Conservation (phyloP, 2,797 vertebrate genomes). For the Mormyrops boulengeri region DNA sequence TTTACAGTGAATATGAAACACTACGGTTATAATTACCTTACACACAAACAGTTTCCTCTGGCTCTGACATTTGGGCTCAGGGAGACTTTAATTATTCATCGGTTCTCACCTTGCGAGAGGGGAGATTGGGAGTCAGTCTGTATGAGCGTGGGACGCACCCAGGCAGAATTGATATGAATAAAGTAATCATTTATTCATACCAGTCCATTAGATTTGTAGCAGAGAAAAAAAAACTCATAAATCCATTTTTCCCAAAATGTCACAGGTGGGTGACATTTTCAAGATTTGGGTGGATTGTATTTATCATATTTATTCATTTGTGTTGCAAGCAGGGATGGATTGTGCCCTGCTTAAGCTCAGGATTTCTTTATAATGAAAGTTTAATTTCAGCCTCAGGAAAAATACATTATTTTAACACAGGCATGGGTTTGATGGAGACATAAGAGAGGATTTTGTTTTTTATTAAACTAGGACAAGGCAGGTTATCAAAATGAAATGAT, state of each 20-base stretch:
- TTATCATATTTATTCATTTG: slow-evolving; percentile 14
- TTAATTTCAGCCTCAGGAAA: slow-evolving; percentile 48
- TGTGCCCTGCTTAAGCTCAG: slow-evolving; percentile 36
- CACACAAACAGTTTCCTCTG: slow-evolving; percentile 60
- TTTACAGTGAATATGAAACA: slow-evolving; percentile 65
- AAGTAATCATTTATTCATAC: slow-evolving; percentile 59
- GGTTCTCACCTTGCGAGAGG: slow-evolving; percentile 35
- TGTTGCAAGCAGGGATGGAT: slow-evolving; percentile 39
- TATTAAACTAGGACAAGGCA: slow-evolving; percentile 39
- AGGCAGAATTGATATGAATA: slow-evolving; percentile 59
- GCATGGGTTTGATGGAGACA: slow-evolving; percentile 42
- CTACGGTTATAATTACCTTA: slow-evolving; percentile 68
- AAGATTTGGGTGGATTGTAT: slow-evolving; percentile 50
- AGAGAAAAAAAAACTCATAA: slow-evolving; percentile 45
- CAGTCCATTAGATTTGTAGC: slow-evolving; percentile 26
- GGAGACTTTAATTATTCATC: slow-evolving; percentile 71
- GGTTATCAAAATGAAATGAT: slow-evolving; percentile 22
- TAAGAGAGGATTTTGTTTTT: slow-evolving; percentile 45
- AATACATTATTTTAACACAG: slow-evolving; percentile 55
- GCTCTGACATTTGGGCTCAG: slow-evolving; percentile 67
- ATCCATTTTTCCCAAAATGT: slow-evolving; percentile 48
- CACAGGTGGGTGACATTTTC: slow-evolving; percentile 45
- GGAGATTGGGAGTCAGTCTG: slow-evolving; percentile 35
- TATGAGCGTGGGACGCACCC: slow-evolving; percentile 49
- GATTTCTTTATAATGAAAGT: slow-evolving; percentile 43